Base-by-base conservation (phyloP, 2,888 invertebrate species). In the Nysson spinosus region DNA sequence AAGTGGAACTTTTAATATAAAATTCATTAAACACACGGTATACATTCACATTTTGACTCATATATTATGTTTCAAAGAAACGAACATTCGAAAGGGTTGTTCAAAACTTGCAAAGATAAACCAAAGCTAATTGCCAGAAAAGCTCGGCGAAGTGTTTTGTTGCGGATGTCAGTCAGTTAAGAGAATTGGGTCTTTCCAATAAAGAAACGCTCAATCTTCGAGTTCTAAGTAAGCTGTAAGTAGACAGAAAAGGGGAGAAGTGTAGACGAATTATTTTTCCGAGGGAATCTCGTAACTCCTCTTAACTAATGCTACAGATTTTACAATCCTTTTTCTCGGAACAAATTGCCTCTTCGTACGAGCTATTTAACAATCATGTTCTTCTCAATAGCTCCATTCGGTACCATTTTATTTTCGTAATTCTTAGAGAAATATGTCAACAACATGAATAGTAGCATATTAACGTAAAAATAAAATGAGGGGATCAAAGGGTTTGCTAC, bases 211-310 rank as follows among this genome's bases (percentile, higher is more conserved):
- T 50, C 46, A 49, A 47, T 57, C 24, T 37, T 24, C 11, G 19
- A 26, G 39, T 16, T 19, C 14, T 17, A 22, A n/a, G n/a, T 50
- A 35, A 22, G 14, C 30, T 28, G 28, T 7, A 44, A 42, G 35
- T 43, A 26, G 44, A 34, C 12, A 12, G 17, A 54, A 61, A 17
- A 24, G 11, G 42, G 16, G 24, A 35, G 35, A 12, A 16, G 43
- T 46, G 35, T 42, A 46, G 65, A 69, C 56, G 60, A 71, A 74
- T 74, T 58, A 56, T 32, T 69, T 65, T 58, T 22, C 52, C 62
- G 58, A 74, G 69, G 65, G 71, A 71, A 65, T 64, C 61, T 42
- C 46, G 30, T 34, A 54, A 32, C 35, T 50, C 50, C 42, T 44
- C 54, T 43, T 24, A 42, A 28, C 26, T 19, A 52, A 37, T 37